Percentiles rank a stretch among this genome's conserved stretches.
These are phyloP conservation scores for Eumeta japonica DNA, from an alignment of 1,140 invertebrate species.

Conservation along the genomic window DNA sequence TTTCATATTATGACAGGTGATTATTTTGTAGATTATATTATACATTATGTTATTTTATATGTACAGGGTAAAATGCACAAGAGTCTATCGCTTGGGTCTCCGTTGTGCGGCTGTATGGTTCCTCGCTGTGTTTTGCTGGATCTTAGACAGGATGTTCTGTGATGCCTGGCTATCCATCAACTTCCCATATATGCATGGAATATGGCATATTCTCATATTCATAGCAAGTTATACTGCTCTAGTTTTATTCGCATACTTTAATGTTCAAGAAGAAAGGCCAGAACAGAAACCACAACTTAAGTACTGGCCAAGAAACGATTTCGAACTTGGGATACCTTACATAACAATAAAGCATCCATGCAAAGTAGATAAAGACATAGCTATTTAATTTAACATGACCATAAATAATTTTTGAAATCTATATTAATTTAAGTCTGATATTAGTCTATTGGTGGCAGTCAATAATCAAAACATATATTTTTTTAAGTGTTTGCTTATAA, in stretches of 20 bases:
- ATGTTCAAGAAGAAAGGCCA: slow-evolving; percentile 69
- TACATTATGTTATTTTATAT: slow-evolving; percentile 14
- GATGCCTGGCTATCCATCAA: slow-evolving; percentile 73
- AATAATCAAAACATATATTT: too few species aligned
- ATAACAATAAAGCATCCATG: slow-evolving; percentile 64
- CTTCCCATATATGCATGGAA: slow-evolving; percentile 77
- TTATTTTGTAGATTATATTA: background rate
- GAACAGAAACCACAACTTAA: slow-evolving; percentile 67
- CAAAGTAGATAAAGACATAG: slow-evolving; percentile 50
- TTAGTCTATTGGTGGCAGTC: too few species aligned
- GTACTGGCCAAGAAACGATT: slow-evolving; percentile 75
- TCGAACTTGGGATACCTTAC: slow-evolving; percentile 74
- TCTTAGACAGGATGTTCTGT: slow-evolving; percentile 76
- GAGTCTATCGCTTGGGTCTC: slow-evolving; percentile 67
- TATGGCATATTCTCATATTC: slow-evolving; percentile 81
- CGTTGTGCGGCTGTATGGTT: slow-evolving; percentile 67
- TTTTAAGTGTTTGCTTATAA: too few species aligned
- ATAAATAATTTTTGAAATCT: too few species aligned
- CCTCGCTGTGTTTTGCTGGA: slow-evolving; percentile 72
- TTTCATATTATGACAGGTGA: too few species aligned
- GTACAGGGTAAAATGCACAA: slow-evolving; percentile 63
- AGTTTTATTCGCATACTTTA: slow-evolving; percentile 77
- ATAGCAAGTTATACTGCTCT: slow-evolving; percentile 73
- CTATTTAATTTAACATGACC: slow-evolving; percentile 57
- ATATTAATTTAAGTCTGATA: too few species aligned